Base-by-base conservation (phyloP, 2,113 vertebrate genomes). In the Pachyramphus minor region DNA sequence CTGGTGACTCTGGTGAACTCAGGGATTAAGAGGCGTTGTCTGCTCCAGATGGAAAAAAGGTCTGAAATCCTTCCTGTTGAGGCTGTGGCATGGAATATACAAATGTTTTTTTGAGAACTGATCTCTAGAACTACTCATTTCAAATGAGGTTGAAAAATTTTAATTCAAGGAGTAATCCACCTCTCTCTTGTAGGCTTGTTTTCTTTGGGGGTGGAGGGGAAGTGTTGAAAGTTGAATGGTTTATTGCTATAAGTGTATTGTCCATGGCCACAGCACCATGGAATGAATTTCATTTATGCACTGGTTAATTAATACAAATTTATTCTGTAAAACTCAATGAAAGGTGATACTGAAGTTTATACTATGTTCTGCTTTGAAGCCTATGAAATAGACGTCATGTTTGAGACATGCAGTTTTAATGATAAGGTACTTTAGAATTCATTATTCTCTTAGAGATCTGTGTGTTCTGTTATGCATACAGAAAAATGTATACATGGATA, bases 381-480 rank as follows among this genome's bases (percentile, higher is more conserved):
- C 27, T 50, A 58, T 64, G 59, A 88, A 93, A 59, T 44, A 90
- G 63, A 80, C 30, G 33, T 53, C 50, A 12, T 53, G 44, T 67
- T 72, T 89, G 55, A 77, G 56, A 89, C 55, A 85, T 58, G 31
- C 58, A 73, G 14, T 80, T 96, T 93, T 88, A 95, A 80, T 89
- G 73, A 86, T 52, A 50, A 9, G 80, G 14, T 74, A 42, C n/a
- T 67, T 93, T 89, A 81, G 55, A 95, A 93, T 87, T 90, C 89
- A 74, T 92, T 80, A 83, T 86, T 94, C 59, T 92, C 59, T 90
- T 87, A 80, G 80, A 89, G 14, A 88, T 45, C 47, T 73, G 25
- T 73, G 53, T 73, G 23, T 44, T 87, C 21, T 77, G n/a, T 78
- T 83, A 68, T 47, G 53, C 71, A 76, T 53, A 66, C 37, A 80